These are phyloP conservation scores for Siniperca obscura DNA, from an alignment of 2,797 vertebrate genomes.

Conservation along the genomic window DNA sequence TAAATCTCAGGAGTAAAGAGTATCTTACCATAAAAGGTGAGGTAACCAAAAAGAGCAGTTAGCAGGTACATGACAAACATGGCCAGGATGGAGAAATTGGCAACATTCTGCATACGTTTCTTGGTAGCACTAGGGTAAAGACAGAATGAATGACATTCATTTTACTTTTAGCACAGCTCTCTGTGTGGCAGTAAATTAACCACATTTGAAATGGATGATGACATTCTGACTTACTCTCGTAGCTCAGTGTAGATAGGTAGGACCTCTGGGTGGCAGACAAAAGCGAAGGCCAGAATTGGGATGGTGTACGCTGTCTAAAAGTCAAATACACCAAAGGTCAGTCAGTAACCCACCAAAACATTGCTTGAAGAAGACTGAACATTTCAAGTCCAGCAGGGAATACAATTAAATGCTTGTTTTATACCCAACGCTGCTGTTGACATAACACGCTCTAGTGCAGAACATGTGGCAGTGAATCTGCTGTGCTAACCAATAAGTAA, in stretches of 20 bases:
- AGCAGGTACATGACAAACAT: conserved; percentile 99
- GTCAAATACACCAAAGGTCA: conserved; percentile 56
- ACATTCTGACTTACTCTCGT: conserved; percentile 76
- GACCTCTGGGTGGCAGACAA: conserved; percentile 97
- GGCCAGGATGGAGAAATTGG: conserved; percentile 94
- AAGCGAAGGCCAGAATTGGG: conserved; percentile 96
- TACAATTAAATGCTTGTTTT: conserved; percentile 9
- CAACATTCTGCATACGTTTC: conserved; percentile 93
- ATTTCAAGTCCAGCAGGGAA: background rate
- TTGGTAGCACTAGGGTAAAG: conserved; percentile 81
- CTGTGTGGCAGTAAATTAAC: background rate
- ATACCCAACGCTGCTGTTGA: conserved; percentile 10
- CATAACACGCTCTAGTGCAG: background rate
- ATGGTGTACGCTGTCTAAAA: conserved; percentile 94
- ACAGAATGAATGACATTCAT: background rate
- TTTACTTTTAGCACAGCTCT: background rate
- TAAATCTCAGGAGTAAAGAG: conserved; percentile 16
- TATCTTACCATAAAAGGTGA: conserved; percentile 95
- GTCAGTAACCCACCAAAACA: background rate
- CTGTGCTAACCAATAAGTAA: background rate
- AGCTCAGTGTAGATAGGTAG: conserved; percentile 98
- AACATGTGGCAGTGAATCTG: background rate
- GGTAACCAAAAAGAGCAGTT: conserved; percentile 96
- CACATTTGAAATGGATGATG: background rate
- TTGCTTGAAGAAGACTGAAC: background rate